Percentiles rank a stretch among this genome's conserved stretches.
Evolutionary conservation across 2,797 vertebrate genomes (phyloP).

Genomic region (Anas bahamensis): DNA sequence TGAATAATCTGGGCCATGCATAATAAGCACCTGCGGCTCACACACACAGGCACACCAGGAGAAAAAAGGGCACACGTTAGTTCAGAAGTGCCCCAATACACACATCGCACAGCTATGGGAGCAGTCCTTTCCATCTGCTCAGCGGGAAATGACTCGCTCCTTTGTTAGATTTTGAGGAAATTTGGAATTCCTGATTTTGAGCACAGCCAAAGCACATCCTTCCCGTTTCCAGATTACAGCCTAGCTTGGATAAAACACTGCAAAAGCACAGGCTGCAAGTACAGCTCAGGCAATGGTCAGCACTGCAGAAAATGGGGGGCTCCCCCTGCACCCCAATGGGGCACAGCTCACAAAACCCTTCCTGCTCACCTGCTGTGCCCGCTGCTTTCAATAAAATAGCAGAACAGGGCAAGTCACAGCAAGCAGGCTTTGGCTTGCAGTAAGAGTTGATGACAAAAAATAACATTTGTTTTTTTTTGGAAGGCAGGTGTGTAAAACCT

Average conservation of each 20-base stretch:
- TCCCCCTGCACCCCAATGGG: neutral
- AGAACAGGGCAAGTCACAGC: neutral
- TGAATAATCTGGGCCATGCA: constrained; percentile 22
- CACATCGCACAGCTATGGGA: constrained; percentile 22
- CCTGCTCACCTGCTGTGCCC: neutral
- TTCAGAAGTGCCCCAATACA: neutral
- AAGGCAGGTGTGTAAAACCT: constrained; percentile 44
- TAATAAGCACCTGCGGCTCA: constrained; percentile 27
- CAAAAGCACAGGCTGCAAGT: neutral
- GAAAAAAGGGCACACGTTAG: neutral
- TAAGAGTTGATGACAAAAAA: neutral
- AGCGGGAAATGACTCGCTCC: constrained; percentile 46
- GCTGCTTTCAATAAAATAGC: accelerated
- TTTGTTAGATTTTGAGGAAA: constrained; percentile 68
- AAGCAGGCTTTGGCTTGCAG: neutral
- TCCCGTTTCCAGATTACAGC: constrained; percentile 30
- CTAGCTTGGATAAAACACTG: constrained; percentile 35
- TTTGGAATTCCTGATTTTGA: constrained; percentile 64
- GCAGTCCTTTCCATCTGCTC: constrained; percentile 56
- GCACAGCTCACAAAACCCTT: neutral
- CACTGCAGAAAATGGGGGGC: neutral
- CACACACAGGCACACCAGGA: neutral
- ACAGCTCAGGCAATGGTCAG: neutral
- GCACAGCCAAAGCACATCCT: constrained; percentile 1
- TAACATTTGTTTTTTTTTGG: neutral